These are phyloP conservation scores for Peromyscus nudipes DNA, from an alignment of 2,797 vertebrate species.

Conservation along the genomic window DNA sequence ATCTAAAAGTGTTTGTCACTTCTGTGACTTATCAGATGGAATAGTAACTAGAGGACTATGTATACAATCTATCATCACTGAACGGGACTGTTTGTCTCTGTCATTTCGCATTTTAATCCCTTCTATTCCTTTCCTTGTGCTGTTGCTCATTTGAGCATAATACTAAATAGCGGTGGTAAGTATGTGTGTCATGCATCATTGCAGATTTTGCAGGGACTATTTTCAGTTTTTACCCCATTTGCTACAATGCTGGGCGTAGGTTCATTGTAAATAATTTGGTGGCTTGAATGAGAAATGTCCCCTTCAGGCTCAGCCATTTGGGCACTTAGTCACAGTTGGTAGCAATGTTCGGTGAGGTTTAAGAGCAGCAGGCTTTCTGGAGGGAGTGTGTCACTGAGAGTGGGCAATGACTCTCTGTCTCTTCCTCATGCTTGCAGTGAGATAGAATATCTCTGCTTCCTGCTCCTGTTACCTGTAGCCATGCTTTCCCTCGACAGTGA, in stretches of 20 bases:
- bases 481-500: not conserved
- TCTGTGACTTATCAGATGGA: not conserved
- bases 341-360: not conserved
- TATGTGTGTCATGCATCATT: not conserved
- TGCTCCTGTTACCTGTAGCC: not conserved
- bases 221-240: not conserved
- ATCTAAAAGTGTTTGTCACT: not conserved
- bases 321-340: not conserved
- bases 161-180: not conserved
- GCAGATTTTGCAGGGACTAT: not conserved
- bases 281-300: not conserved
- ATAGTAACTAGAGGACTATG: not conserved
- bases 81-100: not conserved
- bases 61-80: not conserved
- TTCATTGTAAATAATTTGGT: not conserved
- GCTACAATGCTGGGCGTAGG: not conserved
- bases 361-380: not conserved
- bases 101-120: not conserved
- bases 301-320: not conserved
- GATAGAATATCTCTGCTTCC: not conserved
- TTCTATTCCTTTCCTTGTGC: not conserved
- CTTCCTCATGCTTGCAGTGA: not conserved
- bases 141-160: not conserved
- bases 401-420: not conserved
- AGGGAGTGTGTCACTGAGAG: not conserved